Base-by-base conservation (phyloP, 2,113 vertebrate genomes). In the Alligator mississippiensis region DNA sequence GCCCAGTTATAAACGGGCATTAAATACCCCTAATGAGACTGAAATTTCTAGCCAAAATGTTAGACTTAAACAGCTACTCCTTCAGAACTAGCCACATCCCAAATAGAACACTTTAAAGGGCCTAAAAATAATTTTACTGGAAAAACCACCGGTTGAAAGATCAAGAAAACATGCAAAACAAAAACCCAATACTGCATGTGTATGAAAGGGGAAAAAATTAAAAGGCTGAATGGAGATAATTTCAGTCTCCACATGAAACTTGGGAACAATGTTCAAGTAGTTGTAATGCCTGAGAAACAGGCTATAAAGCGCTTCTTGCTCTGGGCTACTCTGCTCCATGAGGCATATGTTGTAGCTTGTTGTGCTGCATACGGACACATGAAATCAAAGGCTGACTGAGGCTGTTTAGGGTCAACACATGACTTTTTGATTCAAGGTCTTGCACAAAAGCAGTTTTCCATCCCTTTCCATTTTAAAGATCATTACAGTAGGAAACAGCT, bases 221-320 rank as follows among this genome's bases (percentile, higher is more conserved):
- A 47, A 47, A 8, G 60, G 11, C 30, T 3, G 38, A 59, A 78
- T 9, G 57, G 25, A 89, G 3, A 60, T 14, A 30, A 58, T 22
- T 81, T 68, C 64, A 72, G 2, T 1, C 0, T 28, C 85, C 75
- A 59, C 87, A 76, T 47, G 38, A 57, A 66, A 78, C 3, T 60
- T 77, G 68, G 85, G 77, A 64, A 58, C 64, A 77, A 75, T 77
- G 16, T 64, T 15, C n/a, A 59, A 76, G 47, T 82, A 91, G 70
- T 54, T 57, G 22, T 82, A 82, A 30, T 61, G 63, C 58, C 68
- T 68, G 58, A 95, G 85, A 22, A 70, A 88, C 24, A 55, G 85
- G 70, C 34, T 58, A 76, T 70, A 72, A 93, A 95, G 68, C 88
- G n/a, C 58, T 77, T 78, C 77, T 61, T 59, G n/a, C 74, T 90